These are phyloP conservation scores for Siphamia tubifer DNA, from an alignment of 2,113 vertebrate genomes.

Conservation along the genomic window DNA sequence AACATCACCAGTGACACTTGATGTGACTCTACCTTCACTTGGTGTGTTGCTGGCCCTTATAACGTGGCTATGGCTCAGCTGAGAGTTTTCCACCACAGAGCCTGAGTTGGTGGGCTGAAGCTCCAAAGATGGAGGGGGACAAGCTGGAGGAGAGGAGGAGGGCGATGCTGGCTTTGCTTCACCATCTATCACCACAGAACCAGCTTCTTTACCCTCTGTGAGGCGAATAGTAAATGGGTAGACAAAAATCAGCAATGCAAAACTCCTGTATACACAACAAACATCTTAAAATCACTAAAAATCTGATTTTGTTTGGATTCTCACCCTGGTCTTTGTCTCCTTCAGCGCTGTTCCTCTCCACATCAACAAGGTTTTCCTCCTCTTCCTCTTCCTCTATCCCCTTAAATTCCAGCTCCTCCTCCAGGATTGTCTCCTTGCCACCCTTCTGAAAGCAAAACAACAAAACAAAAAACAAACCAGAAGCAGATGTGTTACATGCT, in stretches of 20 bases:
- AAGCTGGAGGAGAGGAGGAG: conserved; percentile 58
- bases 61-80: conserved; percentile 72
- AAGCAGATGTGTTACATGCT: background rate
- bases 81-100: conserved; percentile 65
- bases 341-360: conserved; percentile 52
- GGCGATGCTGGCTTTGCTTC: conserved; percentile 69
- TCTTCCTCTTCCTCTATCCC: conserved; percentile 88
- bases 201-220: conserved; percentile 64
- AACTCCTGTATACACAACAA: background rate
- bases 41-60: conserved; percentile 66
- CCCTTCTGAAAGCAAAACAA: conserved; percentile 79
- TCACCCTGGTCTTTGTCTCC: conserved; percentile 74
- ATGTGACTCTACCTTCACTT: conserved; percentile 67
- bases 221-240: background rate
- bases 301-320: background rate
- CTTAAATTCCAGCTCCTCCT: conserved; percentile 89
- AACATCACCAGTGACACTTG: background rate
- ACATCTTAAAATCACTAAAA: background rate
- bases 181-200: conserved; percentile 47
- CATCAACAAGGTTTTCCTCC: conserved; percentile 57
- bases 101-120: conserved; percentile 42
- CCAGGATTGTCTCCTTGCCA: conserved; percentile 85
- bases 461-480: background rate
- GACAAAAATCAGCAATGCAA: background rate
- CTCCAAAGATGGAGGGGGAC: conserved; percentile 59